A percentile compares a stretch with the other conserved stretches of the same genome.
Evolutionary conservation across 2,797 vertebrate genomes (phyloP).

Genomic region (Enteromius paludinosus): DNA sequence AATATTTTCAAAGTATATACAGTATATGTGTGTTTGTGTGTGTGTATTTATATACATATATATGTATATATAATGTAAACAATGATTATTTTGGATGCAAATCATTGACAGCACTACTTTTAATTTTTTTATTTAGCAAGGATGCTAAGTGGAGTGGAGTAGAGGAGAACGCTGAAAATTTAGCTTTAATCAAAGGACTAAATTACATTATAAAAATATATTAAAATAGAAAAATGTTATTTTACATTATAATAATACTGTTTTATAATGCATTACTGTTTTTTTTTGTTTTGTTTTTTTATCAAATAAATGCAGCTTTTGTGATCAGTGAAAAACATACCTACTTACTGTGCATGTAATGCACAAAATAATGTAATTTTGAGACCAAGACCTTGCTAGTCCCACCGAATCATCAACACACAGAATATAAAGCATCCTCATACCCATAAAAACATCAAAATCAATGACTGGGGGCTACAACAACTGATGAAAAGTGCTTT

Average conservation of each 20-base stretch:
- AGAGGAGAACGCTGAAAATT: neutral
- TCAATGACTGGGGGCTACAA: neutral
- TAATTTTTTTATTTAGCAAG: neutral
- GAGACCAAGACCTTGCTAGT: neutral
- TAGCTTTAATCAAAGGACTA: neutral
- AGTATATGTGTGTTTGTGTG: too few species aligned
- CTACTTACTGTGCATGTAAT: neutral
- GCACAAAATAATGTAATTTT: neutral
- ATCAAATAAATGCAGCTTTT: neutral
- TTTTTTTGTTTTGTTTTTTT: neutral
- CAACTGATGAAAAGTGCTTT: constrained; percentile 12
- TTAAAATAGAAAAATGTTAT: neutral
- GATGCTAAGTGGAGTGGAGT: neutral
- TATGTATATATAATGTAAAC: too few species aligned
- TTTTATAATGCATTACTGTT: neutral
- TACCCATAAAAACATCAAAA: constrained; percentile 7
- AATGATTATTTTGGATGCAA: too few species aligned
- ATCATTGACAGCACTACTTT: neutral
- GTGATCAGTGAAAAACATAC: neutral
- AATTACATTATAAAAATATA: neutral
- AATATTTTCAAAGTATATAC: too few species aligned
- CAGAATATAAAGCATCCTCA: neutral
- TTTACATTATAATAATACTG: neutral
- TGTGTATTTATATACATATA: too few species aligned
- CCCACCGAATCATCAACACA: neutral